phyloP scores from a whole-genome alignment of 2,797 vertebrate species.

The Takifugu rubripes region DNA sequence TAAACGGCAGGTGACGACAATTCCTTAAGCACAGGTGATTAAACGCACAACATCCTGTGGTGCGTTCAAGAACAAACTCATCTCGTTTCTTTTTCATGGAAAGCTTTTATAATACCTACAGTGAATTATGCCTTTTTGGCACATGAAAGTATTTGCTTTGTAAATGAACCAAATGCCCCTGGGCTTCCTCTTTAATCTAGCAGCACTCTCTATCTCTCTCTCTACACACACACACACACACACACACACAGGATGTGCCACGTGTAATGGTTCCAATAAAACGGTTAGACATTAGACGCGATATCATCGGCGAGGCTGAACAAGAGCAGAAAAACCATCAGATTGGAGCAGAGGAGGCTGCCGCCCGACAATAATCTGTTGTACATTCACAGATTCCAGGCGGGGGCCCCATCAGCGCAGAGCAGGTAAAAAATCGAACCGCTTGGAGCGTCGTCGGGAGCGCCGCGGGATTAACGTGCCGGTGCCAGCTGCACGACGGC shows the following conservation, averaged over 20 bases:
- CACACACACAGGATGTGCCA: conserved; percentile 27
- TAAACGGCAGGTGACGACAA: conserved; percentile 29
- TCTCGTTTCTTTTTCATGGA: conserved; percentile 67
- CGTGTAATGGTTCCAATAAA: conserved; percentile 15
- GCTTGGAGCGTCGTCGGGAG: conserved; percentile 5
- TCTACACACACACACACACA: conserved; percentile 36
- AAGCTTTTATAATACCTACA: conserved; percentile 77
- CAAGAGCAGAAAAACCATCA: background rate
- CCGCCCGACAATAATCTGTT: background rate
- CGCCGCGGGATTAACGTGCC: conserved; percentile 34
- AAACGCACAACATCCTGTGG: conserved; percentile 44
- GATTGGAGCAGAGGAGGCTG: background rate
- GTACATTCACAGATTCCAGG: too few species aligned
- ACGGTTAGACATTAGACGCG: conserved; percentile 4
- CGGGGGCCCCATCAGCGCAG: too few species aligned
- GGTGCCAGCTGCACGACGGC: conserved; percentile 39
- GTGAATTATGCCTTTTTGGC: conserved; percentile 62
- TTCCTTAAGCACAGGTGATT: conserved; percentile 56
- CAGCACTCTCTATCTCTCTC: conserved; percentile 14
- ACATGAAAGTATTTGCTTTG: conserved; percentile 72
- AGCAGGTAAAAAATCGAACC: conserved; percentile 1
- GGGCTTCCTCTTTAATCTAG: conserved; percentile 70
- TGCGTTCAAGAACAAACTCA: conserved; percentile 63
- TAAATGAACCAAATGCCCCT: conserved; percentile 73
- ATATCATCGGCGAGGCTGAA: background rate